These are phyloP conservation scores for Patella pellucida DNA, from an alignment of 2,888 invertebrate genomes.

Conservation along the genomic window DNA sequence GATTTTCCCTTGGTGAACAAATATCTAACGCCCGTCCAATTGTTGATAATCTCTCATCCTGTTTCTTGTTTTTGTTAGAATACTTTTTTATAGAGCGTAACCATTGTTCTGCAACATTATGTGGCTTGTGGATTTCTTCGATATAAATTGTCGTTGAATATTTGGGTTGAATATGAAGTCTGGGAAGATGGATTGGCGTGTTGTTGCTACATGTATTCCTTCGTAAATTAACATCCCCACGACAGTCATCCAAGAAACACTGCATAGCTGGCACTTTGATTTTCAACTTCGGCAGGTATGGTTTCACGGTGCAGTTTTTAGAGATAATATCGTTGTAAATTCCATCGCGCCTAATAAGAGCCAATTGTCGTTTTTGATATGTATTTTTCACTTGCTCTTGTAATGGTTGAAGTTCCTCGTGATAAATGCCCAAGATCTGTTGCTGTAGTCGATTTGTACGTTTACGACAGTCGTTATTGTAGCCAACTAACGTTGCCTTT, in stretches of 20 bases:
- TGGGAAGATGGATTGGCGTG: not conserved
- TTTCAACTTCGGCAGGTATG: not conserved
- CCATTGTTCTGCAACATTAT: not conserved
- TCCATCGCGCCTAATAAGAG: not conserved
- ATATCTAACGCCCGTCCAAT: not conserved
- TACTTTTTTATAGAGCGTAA: not conserved
- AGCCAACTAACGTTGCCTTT: not conserved
- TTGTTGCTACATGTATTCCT: not conserved
- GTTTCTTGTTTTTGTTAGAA: not conserved
- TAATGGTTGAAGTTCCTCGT: not conserved
- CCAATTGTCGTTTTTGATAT: not conserved
- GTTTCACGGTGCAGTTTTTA: too few species aligned
- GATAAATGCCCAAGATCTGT: not conserved
- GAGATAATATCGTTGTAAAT: too few species aligned
- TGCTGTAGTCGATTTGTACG: not conserved
- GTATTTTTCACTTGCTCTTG: not conserved
- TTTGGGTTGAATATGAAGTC: not conserved
- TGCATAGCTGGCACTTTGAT: not conserved
- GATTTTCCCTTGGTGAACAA: not conserved
- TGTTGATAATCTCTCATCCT: not conserved
- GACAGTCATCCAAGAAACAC: not conserved
- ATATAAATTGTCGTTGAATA: not conserved
- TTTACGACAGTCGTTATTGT: not conserved
- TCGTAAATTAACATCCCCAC: not conserved
- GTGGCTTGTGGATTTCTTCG: not conserved